Conservation (phyloP, 2,113 vertebrate species). For the Anguilla rostrata region DNA sequence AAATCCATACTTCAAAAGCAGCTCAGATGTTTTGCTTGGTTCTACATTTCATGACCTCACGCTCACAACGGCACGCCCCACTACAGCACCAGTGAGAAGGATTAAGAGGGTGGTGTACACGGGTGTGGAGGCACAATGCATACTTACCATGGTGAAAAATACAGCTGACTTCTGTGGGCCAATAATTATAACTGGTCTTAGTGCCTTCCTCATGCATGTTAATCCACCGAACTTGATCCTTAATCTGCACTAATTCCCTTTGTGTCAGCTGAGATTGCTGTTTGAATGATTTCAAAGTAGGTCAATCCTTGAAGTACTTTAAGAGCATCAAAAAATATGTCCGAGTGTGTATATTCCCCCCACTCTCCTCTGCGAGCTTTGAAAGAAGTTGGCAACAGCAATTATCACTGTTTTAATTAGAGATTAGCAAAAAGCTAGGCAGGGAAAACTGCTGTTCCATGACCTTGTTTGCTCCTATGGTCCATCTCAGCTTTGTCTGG, state of each 20-base stretch:
- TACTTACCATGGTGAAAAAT: background rate
- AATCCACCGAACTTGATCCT: background rate
- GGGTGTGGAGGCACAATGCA: background rate
- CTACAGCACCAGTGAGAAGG: background rate
- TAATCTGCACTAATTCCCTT: conserved; percentile 10
- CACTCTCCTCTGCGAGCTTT: background rate
- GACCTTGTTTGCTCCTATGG: background rate
- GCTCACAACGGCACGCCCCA: background rate
- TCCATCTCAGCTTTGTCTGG: background rate
- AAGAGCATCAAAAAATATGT: background rate
- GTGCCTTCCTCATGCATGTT: conserved; percentile 4
- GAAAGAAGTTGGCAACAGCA: background rate
- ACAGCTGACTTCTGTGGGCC: background rate
- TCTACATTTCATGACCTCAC: background rate
- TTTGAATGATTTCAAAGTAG: conserved; percentile 5
- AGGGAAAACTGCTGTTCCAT: background rate
- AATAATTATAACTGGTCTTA: background rate
- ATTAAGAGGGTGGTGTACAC: background rate
- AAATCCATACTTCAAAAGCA: background rate
- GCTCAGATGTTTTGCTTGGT: no score
- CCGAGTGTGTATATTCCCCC: background rate
- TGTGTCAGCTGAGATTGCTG: conserved; percentile 8
- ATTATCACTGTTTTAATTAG: conserved; percentile 7
- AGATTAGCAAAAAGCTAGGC: background rate
- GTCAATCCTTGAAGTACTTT: background rate